phyloP scores from a whole-genome alignment of 2,797 vertebrate species.

The Lateolabrax maculatus region DNA sequence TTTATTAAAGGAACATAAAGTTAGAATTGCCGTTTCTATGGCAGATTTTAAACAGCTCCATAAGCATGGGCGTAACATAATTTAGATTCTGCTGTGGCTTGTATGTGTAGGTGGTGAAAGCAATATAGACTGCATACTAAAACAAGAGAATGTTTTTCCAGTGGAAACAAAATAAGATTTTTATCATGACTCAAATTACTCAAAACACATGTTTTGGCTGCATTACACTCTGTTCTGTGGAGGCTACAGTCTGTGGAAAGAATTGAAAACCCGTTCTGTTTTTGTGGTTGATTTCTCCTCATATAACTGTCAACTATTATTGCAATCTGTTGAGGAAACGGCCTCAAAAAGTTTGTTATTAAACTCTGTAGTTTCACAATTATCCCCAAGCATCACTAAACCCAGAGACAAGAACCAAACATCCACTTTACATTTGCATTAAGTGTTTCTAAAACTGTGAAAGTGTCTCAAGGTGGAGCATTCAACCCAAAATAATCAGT shows the following conservation, averaged over 20 bases:
- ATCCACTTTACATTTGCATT: neutral
- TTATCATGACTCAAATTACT: constrained; percentile 40
- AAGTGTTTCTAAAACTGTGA: neutral
- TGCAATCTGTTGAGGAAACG: neutral
- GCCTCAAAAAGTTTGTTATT: constrained; percentile 2
- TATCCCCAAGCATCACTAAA: neutral
- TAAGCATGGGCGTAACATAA: constrained; percentile 1
- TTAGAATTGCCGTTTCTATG: constrained; percentile 1
- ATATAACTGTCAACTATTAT: constrained; percentile 12
- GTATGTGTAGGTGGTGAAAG: constrained; percentile 51
- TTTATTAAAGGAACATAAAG: constrained; percentile 26
- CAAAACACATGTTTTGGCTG: constrained; percentile 41
- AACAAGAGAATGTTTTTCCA: constrained; percentile 14
- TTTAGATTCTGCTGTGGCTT: constrained; percentile 42
- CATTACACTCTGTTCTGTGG: neutral
- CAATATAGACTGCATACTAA: constrained; percentile 32
- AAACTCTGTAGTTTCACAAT: neutral
- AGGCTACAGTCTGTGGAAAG: neutral
- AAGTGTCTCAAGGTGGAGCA: neutral
- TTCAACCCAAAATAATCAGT: neutral
- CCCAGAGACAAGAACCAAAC: neutral
- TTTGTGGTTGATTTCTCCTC: constrained; percentile 20
- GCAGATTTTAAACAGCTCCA: constrained; percentile 14
- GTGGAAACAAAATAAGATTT: constrained; percentile 8
- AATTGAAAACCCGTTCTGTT: neutral